These are phyloP conservation scores for Cataglyphis livida DNA, from an alignment of 2,888 invertebrate genomes.

Conservation along the genomic window DNA sequence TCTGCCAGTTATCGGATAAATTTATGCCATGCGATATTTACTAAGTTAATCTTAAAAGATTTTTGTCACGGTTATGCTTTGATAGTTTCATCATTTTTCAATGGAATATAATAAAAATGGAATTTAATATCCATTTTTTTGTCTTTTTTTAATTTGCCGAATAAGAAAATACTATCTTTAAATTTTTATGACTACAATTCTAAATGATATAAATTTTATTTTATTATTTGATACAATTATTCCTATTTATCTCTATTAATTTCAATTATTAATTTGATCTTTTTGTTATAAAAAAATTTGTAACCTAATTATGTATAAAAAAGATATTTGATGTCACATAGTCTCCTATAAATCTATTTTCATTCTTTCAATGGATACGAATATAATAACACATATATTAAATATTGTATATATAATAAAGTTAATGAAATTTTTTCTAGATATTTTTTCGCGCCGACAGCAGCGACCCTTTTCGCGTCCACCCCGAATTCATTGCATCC, in stretches of 20 bases:
- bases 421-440: conserved; percentile 48
- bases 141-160: not conserved
- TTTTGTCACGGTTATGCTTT: not conserved
- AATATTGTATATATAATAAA: not conserved
- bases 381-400: not conserved
- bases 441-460: conserved; percentile 57
- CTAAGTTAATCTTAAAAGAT: not conserved
- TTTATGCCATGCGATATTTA: not conserved
- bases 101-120: not conserved
- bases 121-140: not conserved
- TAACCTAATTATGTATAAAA: not conserved
- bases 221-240: not conserved
- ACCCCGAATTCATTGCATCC: conserved; percentile 70
- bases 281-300: not conserved
- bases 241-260: not conserved
- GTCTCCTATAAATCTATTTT: not conserved
- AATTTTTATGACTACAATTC: not conserved
- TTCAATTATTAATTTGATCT: not conserved
- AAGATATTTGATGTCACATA: no score
- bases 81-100: not conserved
- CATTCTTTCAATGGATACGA: not conserved
- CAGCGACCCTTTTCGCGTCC: conserved; percentile 78
- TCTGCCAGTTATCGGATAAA: not conserved
- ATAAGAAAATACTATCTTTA: not conserved
- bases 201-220: not conserved